Percentiles rank a stretch among this genome's conserved stretches.
phyloP scores from a whole-genome alignment of 1,140 invertebrate genomes.

The Scaptomyza pallida region DNA sequence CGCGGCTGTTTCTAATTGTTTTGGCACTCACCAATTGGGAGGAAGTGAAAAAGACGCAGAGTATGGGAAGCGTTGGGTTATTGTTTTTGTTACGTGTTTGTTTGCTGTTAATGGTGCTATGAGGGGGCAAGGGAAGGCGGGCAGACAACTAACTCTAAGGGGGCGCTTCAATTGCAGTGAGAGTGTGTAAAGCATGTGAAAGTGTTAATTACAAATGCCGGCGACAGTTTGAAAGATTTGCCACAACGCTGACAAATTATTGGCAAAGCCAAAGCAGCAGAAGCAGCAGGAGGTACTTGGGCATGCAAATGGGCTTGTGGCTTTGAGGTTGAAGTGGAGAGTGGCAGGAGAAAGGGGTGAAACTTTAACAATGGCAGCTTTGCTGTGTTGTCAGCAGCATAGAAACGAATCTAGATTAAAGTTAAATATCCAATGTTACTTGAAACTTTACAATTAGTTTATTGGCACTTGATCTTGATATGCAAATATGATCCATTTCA shows the following conservation, averaged over 20 bases:
- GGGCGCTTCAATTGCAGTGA: background rate
- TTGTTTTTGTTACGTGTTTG: slow-evolving; percentile 40
- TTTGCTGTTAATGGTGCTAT: slow-evolving; percentile 46
- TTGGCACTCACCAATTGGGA: slow-evolving; percentile 45
- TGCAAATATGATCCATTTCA: too few species aligned
- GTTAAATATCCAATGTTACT: background rate
- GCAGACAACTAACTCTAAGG: background rate
- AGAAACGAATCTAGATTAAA: slow-evolving; percentile 8
- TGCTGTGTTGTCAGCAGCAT: slow-evolving; percentile 7
- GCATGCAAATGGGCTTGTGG: slow-evolving; percentile 21
- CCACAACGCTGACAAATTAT: slow-evolving; percentile 54
- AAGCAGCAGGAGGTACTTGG: background rate
- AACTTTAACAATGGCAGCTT: slow-evolving; percentile 9
- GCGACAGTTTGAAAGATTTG: slow-evolving; percentile 64
- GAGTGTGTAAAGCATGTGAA: slow-evolving; percentile 11
- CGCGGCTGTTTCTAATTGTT: slow-evolving; percentile 80
- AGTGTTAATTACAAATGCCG: slow-evolving; percentile 69
- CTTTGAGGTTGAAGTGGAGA: background rate
- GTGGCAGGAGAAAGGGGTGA: background rate
- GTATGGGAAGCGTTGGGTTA: slow-evolving; percentile 11
- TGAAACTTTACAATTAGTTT: too few species aligned
- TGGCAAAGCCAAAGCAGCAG: slow-evolving; percentile 11
- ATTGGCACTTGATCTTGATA: too few species aligned
- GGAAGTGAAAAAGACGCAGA: background rate
- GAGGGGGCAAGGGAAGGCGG: slow-evolving; percentile 2